phyloP scores from a whole-genome alignment of 2,113 vertebrate species.

The Castor canadensis region DNA sequence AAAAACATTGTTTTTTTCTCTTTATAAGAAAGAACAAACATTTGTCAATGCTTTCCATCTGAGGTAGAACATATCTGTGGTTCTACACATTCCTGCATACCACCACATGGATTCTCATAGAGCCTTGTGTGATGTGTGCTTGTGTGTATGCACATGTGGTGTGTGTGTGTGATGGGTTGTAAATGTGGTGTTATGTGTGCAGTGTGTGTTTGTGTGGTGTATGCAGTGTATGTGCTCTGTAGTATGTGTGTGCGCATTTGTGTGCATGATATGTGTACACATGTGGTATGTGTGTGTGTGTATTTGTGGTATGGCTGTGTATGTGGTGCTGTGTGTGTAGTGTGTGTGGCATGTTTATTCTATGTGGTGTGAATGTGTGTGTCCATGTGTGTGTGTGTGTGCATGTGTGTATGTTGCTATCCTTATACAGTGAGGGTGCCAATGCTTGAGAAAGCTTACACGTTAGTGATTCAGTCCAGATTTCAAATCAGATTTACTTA shows the following conservation, averaged over 20 bases:
- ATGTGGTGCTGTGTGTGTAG: too few species aligned
- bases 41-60: neutral
- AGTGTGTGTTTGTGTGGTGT: too few species aligned
- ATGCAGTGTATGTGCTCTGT: too few species aligned
- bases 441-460: too few species aligned
- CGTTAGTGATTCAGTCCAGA: too few species aligned
- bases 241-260: neutral
- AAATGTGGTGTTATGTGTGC: neutral
- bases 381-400: neutral
- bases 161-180: neutral
- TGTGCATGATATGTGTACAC: neutral
- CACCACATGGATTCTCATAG: neutral
- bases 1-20: neutral
- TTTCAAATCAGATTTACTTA: neutral
- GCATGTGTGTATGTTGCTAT: neutral
- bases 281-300: neutral
- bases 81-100: neutral
- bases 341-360: too few species aligned
- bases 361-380: neutral
- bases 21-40: slow-evolving; percentile 11
- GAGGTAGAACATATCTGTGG: neutral
- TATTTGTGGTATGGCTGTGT: neutral
- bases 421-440: neutral
- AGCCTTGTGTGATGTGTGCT: neutral
- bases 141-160: neutral